Evolutionary conservation across 1,140 invertebrate genomes (phyloP), one percentile per base, ranked within the genome.

Genomic region (Nasonia longicornis): DNA sequence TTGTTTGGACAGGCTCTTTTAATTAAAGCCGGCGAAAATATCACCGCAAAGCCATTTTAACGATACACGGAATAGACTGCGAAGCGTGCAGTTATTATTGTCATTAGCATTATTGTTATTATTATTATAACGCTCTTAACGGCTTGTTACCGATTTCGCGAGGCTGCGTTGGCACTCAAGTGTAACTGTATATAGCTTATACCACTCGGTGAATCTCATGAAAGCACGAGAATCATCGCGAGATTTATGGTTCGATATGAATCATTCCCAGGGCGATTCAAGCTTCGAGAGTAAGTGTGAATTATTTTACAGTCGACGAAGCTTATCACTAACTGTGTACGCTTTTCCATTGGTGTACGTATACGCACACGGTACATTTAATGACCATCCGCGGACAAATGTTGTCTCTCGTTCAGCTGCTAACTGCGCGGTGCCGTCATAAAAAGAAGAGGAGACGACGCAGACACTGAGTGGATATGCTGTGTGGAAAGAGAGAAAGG

Each of bases 221-320:
- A 70, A 63, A 52, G 38, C 69, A 20, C 4, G 73, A 70, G 76
- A 38, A 81, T 64, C 42, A 70, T 64, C 11, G 52, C 31, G 29
- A 78, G 70, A 72, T 79, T 79, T 79, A 79, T 29, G 35, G 8
- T 10, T 29, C 20, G 69, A n/a, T 14, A 52, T 78, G 67, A 78
- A 70, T 70, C 77, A 78, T 70, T 22, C 31, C 14, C 20, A 0
- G 10, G 16, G 14, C n/a, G 35, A 26, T 67, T 77, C 38, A 42
- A 77, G 31, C 63, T 45, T 16, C 16, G 35, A 45, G 22, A 64
- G 35, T 63, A n/a, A 45, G 63, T 45, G 26, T 20, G 48, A 63
- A 72, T 71, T 71, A 71, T 42, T 63, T 58, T 42, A 20, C 45
- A 26, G 10, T 31, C 22, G 11, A 14, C 35, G 42, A 16, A 22